Evolutionary conservation across 2,113 vertebrate genomes (phyloP).

Genomic region (Pheucticus melanocephalus): DNA sequence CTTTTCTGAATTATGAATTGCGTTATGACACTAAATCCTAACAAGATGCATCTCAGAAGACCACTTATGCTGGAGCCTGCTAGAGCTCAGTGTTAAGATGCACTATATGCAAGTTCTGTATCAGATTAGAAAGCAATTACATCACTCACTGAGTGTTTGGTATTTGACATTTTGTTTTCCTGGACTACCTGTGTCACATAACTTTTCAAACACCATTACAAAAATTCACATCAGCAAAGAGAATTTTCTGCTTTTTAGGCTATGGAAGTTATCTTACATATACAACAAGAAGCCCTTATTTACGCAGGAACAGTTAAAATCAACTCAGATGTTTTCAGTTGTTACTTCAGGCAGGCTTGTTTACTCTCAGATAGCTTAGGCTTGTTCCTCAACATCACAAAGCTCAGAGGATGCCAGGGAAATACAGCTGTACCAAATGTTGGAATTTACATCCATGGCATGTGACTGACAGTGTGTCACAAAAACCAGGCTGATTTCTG

Average conservation of each 20-base stretch:
- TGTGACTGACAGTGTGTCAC: not conserved
- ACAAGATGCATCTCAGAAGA: not conserved
- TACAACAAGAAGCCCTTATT: not conserved
- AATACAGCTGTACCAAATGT: not conserved
- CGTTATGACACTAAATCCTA: not conserved
- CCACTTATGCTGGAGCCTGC: not conserved
- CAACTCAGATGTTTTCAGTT: not conserved
- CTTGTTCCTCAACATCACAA: not conserved
- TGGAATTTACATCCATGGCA: not conserved
- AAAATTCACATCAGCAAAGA: constrained; percentile 6
- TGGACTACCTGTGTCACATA: not conserved
- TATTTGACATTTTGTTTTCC: constrained; percentile 33
- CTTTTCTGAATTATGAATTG: not conserved
- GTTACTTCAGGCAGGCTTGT: not conserved
- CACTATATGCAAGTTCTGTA: not conserved
- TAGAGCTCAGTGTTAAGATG: not conserved
- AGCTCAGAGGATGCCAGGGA: not conserved
- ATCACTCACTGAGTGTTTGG: not conserved
- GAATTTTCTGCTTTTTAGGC: not conserved
- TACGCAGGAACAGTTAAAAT: not conserved
- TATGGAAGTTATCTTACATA: not conserved
- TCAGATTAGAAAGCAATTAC: not conserved
- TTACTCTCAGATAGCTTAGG: not conserved
- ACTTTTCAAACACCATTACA: not conserved
- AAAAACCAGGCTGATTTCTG: not conserved